phyloP scores from a whole-genome alignment of 1,140 invertebrate genomes.

The Diabrotica virgifera region DNA sequence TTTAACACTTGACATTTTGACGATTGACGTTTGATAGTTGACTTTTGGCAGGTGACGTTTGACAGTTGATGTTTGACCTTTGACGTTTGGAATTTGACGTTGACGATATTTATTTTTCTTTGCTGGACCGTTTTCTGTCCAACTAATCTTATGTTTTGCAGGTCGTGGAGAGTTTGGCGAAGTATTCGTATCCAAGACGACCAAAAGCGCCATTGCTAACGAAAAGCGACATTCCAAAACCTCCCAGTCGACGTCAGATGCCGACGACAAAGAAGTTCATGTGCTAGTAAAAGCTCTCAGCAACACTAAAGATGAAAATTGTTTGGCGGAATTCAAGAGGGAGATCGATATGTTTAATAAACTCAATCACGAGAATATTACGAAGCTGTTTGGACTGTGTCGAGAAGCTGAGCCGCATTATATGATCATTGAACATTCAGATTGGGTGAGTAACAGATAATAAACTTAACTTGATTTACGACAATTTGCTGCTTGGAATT shows the following conservation, averaged over 20 bases:
- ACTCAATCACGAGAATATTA: conserved; percentile 76
- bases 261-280: conserved; percentile 52
- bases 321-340: conserved; percentile 78
- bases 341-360: conserved; percentile 83
- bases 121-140: too few relatives aligned
- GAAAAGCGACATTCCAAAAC: conserved; percentile 43
- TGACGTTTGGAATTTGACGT: too few relatives aligned
- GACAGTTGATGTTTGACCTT: too few relatives aligned
- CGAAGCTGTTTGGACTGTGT: conserved; percentile 76
- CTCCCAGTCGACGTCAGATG: conserved; percentile 35
- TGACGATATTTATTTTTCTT: too few relatives aligned
- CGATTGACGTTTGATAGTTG: too few relatives aligned
- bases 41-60: too few relatives aligned
- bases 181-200: conserved; percentile 72
- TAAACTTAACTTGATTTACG: conserved; percentile 28
- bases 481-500: too few relatives aligned
- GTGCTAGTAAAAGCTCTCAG: conserved; percentile 73
- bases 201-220: conserved; percentile 41
- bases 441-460: conserved; percentile 68
- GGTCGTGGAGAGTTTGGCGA: conserved; percentile 90
- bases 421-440: conserved; percentile 87
- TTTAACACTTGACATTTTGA: too few relatives aligned
- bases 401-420: conserved; percentile 82
- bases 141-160: conserved; percentile 1
- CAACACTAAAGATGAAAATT: conserved; percentile 73